phyloP scores from a whole-genome alignment of 2,888 invertebrate species.

The Malacosoma neustria region DNA sequence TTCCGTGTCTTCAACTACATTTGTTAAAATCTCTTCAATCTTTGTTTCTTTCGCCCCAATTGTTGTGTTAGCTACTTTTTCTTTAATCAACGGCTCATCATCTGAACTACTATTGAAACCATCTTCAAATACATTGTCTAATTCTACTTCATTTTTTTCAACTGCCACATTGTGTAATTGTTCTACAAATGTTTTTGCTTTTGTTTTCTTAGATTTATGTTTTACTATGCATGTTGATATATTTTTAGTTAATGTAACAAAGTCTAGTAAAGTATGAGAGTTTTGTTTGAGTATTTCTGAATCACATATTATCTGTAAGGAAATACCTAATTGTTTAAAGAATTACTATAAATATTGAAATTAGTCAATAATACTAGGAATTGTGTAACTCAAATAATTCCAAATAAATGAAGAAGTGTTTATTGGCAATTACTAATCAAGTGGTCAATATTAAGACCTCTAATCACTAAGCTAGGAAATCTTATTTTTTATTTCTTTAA shows the following conservation, averaged over 20 bases:
- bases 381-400: too few relatives aligned
- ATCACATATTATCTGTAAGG: constrained; percentile 26
- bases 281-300: constrained; percentile 26
- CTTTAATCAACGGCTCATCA: constrained; percentile 3
- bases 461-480: too few relatives aligned
- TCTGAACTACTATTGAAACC: constrained; percentile 1
- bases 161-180: constrained; percentile 6
- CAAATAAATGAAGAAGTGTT: too few relatives aligned
- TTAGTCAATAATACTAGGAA: too few relatives aligned
- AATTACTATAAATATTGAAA: too few relatives aligned
- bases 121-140: not conserved
- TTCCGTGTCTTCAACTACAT: not conserved
- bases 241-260: constrained; percentile 20
- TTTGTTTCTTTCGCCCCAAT: constrained; percentile 5
- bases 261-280: constrained; percentile 25
- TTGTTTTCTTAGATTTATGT: constrained; percentile 11
- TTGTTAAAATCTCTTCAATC: not conserved
- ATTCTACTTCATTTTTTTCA: not conserved
- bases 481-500: too few relatives aligned
- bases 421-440: too few relatives aligned
- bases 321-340: not conserved
- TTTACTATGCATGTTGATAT: constrained; percentile 25
- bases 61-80: constrained; percentile 5
- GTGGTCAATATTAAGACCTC: too few relatives aligned
- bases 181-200: constrained; percentile 10